Evolutionary conservation across 2,888 invertebrate genomes (phyloP), one percentile per base, ranked within the genome.

Genomic region (Tetrapedia diversipes): DNA sequence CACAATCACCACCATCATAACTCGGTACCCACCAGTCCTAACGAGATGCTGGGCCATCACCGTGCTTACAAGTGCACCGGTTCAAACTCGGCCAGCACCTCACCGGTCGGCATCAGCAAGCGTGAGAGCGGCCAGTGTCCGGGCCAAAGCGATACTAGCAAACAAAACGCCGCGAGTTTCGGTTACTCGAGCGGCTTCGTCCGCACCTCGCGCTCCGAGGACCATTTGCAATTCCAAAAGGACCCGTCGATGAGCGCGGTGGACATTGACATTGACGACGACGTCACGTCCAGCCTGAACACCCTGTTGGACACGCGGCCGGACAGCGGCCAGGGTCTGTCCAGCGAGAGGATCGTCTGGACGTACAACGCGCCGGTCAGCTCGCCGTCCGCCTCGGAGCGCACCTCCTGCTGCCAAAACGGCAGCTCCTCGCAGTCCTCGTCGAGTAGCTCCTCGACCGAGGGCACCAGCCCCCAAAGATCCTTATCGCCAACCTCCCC

Each of bases 261-360:
- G 82, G 96, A 96, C 84, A 97, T 97, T 88, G 98, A 98, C 88
- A 96, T 98, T 90, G 98, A 97, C 91, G 98, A 98, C 92, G 97
- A 97, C 92, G 95, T 97, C 89, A 97, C 98, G 89, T 97, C 98
- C 91, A 98, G 98, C 80, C 93, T 98, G 78, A 98, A 98, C 92
- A 97, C 97, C 77, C 93, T 98, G 75, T 93, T 98, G 82, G 97
- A 97, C 93, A 97, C 96, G 60, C 93, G 95, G 85, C 94, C 93
- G 73, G 94, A 94, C 87, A 93, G 90, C 91, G 87, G 93, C 90
- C 94, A 93, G 68, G 94, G 93, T 89, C 93, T 93, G 64, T 89
- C 91, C 41, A 92, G 92, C 88, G 94, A 93, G 91, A 94, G 97
- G 87, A 97, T 97, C 90, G 97, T 97, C 63, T 97, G 97, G 97